Base-by-base conservation (phyloP, 2,113 vertebrate genomes). In the Spermophilus dauricus region DNA sequence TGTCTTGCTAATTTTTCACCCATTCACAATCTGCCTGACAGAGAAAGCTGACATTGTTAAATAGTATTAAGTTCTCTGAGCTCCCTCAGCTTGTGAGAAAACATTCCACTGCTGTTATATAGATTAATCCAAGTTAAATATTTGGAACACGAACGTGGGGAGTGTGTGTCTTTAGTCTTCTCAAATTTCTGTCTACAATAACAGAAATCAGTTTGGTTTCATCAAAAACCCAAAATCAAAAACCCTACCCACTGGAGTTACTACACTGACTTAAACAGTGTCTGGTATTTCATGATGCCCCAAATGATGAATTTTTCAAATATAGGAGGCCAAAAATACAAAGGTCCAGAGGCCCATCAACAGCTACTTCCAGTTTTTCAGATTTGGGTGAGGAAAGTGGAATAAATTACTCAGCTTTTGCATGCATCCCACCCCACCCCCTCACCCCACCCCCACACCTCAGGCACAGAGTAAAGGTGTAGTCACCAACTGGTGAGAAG, bases 11-110 rank as follows among this genome's bases (percentile, higher is more conserved):
- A 93, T 97, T 89, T 96, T 96, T 95, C 93, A 96, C 48, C 81
- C 76, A 81, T 72, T 97, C 96, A 93, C 92, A 93, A 42, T 94
- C 63, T 91, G 67, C 24, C 58, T 95, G 73, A 94, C 81, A 92
- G 48, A 82, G 67, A 92, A 91, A 91, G 86, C n/a, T 97, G 95
- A 97, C 96, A 81, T 34, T 88, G 89, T 86, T 95, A 97, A 97
- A 86, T 72, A 91, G 45, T 51, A 94, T 56, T 88, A 92, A 18
- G 39, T 89, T 94, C 72, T 91, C 94, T 70, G 72, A 88, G 67
- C 17, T 63, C 89, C 61, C 48, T 75, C 45, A 70, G 61, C 81
- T 90, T 61, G 30, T 73, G 77, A 89, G 65, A 86, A 89, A 84
- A 51, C 26, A 45, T 67, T 65, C 5, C 20, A 67, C 48, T 65